Conservation (phyloP, 1,140 invertebrate genomes). For the Drosophila paulistorum region DNA sequence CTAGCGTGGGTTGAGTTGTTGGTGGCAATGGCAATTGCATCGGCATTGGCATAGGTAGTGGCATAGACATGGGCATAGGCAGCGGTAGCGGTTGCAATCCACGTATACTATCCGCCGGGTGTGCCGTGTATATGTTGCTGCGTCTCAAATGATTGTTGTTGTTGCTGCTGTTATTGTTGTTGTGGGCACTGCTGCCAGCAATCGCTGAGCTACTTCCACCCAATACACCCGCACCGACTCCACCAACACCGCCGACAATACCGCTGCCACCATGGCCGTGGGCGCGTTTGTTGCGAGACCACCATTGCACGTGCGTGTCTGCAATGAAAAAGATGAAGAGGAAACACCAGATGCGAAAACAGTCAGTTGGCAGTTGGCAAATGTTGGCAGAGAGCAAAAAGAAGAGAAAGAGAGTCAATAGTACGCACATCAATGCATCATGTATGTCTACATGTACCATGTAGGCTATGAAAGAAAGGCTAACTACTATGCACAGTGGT, state of each 20-base stretch:
- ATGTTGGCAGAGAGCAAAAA: slow-evolving; percentile 43
- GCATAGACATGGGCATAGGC: slow-evolving; percentile 44
- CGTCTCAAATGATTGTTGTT: slow-evolving; percentile 81
- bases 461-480: slow-evolving; percentile 8
- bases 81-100: slow-evolving; percentile 66
- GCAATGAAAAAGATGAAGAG: slow-evolving; percentile 27
- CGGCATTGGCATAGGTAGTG: slow-evolving; percentile 42
- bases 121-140: slow-evolving; percentile 81
- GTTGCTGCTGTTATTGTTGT: slow-evolving; percentile 60
- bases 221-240: slow-evolving; percentile 34
- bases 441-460: not conserved
- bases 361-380: slow-evolving; percentile 21
- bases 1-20: slow-evolving; percentile 43
- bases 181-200: slow-evolving; percentile 51
- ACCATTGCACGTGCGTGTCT: slow-evolving; percentile 82
- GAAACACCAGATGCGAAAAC: slow-evolving; percentile 15
- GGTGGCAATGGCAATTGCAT: slow-evolving; percentile 47
- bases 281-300: slow-evolving; percentile 80
- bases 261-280: slow-evolving; percentile 61
- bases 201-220: slow-evolving; percentile 48
- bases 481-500: slow-evolving; percentile 10
- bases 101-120: slow-evolving; percentile 79
- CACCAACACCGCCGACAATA: slow-evolving; percentile 41
- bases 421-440: not conserved
- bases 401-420: slow-evolving; percentile 19